Evolutionary conservation across 1,140 invertebrate species (phyloP).

Genomic region (Papilio aristodemus): DNA sequence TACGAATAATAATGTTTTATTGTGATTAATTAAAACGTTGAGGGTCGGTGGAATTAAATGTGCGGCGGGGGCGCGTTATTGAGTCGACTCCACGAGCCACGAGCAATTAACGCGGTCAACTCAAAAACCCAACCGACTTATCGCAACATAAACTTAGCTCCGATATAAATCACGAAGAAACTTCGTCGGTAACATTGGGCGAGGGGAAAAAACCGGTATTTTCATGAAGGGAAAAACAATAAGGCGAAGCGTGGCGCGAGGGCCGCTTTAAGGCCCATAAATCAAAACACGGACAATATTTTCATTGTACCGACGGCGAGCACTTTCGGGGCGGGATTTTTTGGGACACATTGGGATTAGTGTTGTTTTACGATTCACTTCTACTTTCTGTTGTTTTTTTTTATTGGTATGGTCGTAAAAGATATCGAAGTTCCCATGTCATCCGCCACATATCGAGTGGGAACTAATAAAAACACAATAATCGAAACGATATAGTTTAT

Average conservation of each 20-base stretch:
- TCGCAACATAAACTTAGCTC: constrained; percentile 51
- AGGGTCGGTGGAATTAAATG: constrained; percentile 15
- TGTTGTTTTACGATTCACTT: constrained; percentile 74
- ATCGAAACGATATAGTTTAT: neutral
- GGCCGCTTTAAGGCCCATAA: constrained; percentile 75
- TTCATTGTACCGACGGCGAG: constrained; percentile 59
- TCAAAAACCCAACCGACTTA: constrained; percentile 41
- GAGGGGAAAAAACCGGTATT: constrained; percentile 68
- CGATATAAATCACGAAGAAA: constrained; percentile 65
- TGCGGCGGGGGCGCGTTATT: constrained; percentile 16
- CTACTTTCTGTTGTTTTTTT: constrained; percentile 62
- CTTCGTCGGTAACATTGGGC: constrained; percentile 58
- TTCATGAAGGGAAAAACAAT: constrained; percentile 78
- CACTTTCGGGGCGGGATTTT: constrained; percentile 68
- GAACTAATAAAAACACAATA: neutral
- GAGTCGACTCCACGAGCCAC: constrained; percentile 31
- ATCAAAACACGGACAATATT: constrained; percentile 76
- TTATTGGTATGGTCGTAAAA: constrained; percentile 62
- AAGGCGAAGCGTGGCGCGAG: constrained; percentile 67
- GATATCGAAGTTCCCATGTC: constrained; percentile 5
- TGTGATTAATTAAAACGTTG: constrained; percentile 10
- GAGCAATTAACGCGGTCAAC: constrained; percentile 40
- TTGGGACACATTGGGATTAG: constrained; percentile 72
- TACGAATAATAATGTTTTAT: constrained; percentile 3
- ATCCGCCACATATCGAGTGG: neutral